Evolutionary conservation across 2,888 invertebrate species (phyloP).

Genomic region (Xestia xanthographa): DNA sequence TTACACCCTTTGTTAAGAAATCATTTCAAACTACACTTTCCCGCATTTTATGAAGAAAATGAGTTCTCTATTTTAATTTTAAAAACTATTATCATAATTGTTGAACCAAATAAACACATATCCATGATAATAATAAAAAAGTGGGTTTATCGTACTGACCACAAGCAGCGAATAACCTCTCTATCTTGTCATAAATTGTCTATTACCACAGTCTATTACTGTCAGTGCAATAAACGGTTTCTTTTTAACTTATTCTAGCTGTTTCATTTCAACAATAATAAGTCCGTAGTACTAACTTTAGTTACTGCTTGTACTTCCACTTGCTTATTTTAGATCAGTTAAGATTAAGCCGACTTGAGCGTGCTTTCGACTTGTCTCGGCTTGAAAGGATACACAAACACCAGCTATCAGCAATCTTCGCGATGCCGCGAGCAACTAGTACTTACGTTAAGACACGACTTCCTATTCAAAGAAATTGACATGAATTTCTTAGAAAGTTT

Average conservation of each 20-base stretch:
- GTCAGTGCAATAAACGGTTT: too few relatives aligned
- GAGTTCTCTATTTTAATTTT: neutral
- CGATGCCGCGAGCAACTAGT: neutral
- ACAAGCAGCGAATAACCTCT: too few relatives aligned
- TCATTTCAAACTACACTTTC: neutral
- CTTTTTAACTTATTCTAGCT: too few relatives aligned
- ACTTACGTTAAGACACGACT: neutral
- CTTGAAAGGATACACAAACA: constrained; percentile 1
- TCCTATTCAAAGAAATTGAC: neutral
- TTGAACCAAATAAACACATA: too few relatives aligned
- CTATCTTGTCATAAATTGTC: too few relatives aligned
- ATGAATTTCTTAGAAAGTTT: neutral
- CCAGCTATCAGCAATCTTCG: constrained; percentile 20
- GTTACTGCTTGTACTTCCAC: neutral
- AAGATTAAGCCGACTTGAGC: constrained; percentile 1
- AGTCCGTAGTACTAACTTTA: neutral
- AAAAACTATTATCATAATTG: neutral
- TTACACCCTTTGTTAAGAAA: too few relatives aligned
- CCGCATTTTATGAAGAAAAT: neutral
- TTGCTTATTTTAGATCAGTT: constrained; percentile 6
- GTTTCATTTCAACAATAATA: too few relatives aligned
- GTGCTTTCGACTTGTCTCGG: neutral
- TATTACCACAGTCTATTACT: too few relatives aligned
- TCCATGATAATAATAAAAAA: too few relatives aligned
- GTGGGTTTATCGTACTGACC: too few relatives aligned